phyloP scores from a whole-genome alignment of 2,888 invertebrate species.

The Pilophorus perplexus region DNA sequence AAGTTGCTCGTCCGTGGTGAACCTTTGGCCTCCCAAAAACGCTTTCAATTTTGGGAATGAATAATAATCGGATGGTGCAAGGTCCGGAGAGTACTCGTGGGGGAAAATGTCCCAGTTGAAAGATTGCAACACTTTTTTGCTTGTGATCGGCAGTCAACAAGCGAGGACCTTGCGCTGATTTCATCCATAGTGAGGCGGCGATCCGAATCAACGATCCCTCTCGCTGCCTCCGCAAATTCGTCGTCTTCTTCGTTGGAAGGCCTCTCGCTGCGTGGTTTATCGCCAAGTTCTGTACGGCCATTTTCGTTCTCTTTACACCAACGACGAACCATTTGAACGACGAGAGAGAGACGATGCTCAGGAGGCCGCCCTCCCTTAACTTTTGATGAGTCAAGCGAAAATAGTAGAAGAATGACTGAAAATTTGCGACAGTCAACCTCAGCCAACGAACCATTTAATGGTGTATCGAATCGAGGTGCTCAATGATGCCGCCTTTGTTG shows the following conservation, averaged over 20 bases:
- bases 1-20: slow-evolving; percentile 9
- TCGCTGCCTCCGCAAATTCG: background rate
- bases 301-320: background rate
- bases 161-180: background rate
- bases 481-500: too few species aligned
- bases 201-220: slow-evolving; percentile 5
- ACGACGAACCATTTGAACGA: background rate
- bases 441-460: too few species aligned
- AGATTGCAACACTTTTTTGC: background rate
- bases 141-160: background rate
- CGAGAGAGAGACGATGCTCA: too few species aligned
- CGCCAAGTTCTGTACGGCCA: background rate
- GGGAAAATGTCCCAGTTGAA: slow-evolving; percentile 41
- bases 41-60: slow-evolving; percentile 32
- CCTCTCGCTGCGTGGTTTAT: background rate
- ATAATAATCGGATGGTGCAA: slow-evolving; percentile 34
- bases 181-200: background rate
- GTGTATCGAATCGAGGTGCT: too few species aligned
- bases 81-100: slow-evolving; percentile 39
- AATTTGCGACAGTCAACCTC: too few species aligned
- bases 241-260: slow-evolving; percentile 1
- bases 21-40: slow-evolving; percentile 25
- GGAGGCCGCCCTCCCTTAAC: too few species aligned
- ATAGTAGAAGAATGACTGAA: too few species aligned
- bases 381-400: too few species aligned